A percentile compares a stretch with the other conserved stretches of the same genome.
These are phyloP conservation scores for Prostheceraeus crozeri DNA, from an alignment of 2,888 invertebrate genomes.

Conservation along the genomic window DNA sequence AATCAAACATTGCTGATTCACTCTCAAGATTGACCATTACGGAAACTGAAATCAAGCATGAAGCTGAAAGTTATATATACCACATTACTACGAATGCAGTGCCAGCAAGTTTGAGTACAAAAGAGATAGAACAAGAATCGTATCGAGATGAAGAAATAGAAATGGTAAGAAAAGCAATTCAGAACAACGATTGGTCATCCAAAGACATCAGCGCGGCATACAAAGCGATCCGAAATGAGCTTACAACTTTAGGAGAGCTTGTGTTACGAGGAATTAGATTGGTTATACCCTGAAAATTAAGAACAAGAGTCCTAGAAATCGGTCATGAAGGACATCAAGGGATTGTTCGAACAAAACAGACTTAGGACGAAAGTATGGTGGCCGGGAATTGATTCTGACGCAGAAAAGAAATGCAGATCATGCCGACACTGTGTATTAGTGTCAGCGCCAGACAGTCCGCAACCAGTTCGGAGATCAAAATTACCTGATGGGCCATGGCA, in stretches of 20 bases:
- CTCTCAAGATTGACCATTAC: conserved; percentile 6
- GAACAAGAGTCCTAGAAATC: conserved; percentile 27
- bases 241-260: conserved; percentile 24
- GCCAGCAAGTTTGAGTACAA: too few species aligned
- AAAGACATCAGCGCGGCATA: too few species aligned
- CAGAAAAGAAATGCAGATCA: conserved; percentile 27
- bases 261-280: conserved; percentile 32
- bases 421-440: conserved; percentile 33
- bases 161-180: too few species aligned
- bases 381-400: conserved; percentile 35
- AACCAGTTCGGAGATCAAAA: too few species aligned
- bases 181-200: too few species aligned
- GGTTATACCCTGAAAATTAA: conserved; percentile 29
- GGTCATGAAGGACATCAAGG: conserved; percentile 39
- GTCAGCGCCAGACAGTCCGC: not conserved
- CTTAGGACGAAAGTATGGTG: too few species aligned
- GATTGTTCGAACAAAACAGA: conserved; percentile 39
- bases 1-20: conserved; percentile 3
- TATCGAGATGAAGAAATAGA: conserved; percentile 8
- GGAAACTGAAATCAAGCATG: too few species aligned
- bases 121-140: too few species aligned
- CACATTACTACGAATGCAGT: too few species aligned
- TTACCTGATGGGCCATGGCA: too few species aligned
- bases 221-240: conserved; percentile 19
- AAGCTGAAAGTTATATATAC: too few species aligned